phyloP scores from a whole-genome alignment of 2,113 vertebrate genomes.

The Macrotis lagotis region DNA sequence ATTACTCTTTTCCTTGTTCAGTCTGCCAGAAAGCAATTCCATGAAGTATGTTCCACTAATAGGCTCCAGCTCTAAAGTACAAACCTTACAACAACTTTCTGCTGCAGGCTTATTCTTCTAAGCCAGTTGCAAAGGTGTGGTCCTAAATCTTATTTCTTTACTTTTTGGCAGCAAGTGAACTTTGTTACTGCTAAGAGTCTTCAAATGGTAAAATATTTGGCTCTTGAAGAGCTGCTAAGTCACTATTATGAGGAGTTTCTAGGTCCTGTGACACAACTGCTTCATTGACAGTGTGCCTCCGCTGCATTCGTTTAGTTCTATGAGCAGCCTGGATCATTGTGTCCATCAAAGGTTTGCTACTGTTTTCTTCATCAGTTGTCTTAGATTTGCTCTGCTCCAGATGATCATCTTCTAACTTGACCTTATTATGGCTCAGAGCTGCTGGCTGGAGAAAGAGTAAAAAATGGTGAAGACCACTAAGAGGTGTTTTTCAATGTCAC shows the following conservation, averaged over 20 bases:
- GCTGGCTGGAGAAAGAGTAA: slow-evolving; percentile 78
- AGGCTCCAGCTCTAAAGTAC: slow-evolving; percentile 34
- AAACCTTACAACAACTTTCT: slow-evolving; percentile 50
- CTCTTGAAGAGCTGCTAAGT: slow-evolving; percentile 16
- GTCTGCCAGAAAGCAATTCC: slow-evolving; percentile 18
- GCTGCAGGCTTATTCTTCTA: slow-evolving; percentile 24
- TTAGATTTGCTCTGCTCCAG: slow-evolving; percentile 76
- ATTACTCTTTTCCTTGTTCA: neutral
- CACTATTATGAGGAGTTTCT: neutral
- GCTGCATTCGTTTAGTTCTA: slow-evolving; percentile 74
- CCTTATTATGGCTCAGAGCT: slow-evolving; percentile 79
- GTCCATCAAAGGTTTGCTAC: neutral
- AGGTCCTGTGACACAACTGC: slow-evolving; percentile 6
- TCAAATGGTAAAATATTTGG: slow-evolving; percentile 12
- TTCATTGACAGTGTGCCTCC: slow-evolving; percentile 84
- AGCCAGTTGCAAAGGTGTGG: slow-evolving; percentile 21
- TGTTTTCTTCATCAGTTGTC: neutral
- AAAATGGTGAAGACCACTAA: neutral
- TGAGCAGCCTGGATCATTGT: neutral
- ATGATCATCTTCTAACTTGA: slow-evolving; percentile 80
- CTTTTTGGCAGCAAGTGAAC: neutral
- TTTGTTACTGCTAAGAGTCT: slow-evolving; percentile 42
- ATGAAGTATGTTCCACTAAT: neutral
- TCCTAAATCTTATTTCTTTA: neutral
- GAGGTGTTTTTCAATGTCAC: neutral